Base-by-base conservation (phyloP, 2,888 invertebrate species). In the Parascotia fuliginaria region DNA sequence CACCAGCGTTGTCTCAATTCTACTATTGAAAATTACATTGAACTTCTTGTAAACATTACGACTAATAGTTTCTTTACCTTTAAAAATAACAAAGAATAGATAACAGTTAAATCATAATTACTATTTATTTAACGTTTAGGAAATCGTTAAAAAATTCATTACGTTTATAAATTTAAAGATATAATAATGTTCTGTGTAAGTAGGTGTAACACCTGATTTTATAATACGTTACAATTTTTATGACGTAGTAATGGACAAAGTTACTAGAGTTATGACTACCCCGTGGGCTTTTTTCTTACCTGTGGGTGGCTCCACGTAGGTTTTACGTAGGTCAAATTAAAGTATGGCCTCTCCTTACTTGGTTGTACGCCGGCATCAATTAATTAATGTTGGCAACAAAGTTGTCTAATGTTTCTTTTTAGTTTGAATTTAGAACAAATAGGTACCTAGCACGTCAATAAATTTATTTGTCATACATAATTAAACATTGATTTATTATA, bases 1-100 rank as follows among this genome's bases (percentile, higher is more conserved):
- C 88, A 82, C 87, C 87, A 70, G 81, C 85, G 84, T 59, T 69
- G 58, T 74, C 56, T 66, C 56, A 40, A 63, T 55, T 64, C 12
- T 47, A 51, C 55, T 53, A 57, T 63, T 27, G n/a, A 45, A 37
- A 44, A 61, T 38, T 48, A 51, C 45, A 40, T 38, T 48, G 34
- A 16, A 29, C 42, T 47, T 49, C 28, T 59, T 49, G 48, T 60
- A 55, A 73, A 67, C 60, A 63, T 47, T 39, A 37, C 41, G 65
- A 52, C 38, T 36, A 47, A 53, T n/a, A 33, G 14, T 34, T 11
- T 5, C 5, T 19, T 19, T 19, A 19, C 19, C 24, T 6, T 24
- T 24, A 9, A 24, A 24, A 24, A 6, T 24, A 24, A 24, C 19
- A 24, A 6, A n/a, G 24, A 24, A 1, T n/a, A n/a, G n/a, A n/a